Evolutionary conservation across 2,113 vertebrate genomes (phyloP), one percentile per base, ranked within the genome.

Genomic region (Aldabrachelys gigantea): DNA sequence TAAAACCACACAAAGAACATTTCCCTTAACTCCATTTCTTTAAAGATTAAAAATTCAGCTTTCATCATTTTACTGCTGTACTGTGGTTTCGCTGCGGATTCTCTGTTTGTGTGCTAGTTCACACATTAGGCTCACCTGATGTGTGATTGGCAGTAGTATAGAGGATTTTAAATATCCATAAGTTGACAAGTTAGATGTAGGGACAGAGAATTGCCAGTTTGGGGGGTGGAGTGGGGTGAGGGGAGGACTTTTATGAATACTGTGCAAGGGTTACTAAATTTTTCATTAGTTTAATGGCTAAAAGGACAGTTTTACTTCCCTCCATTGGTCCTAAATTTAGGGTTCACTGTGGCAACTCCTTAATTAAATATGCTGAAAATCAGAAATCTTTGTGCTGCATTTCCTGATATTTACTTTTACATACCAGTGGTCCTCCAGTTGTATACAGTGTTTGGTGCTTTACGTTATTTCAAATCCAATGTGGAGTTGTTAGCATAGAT

Each of bases 131-230:
- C 88, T 21, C 22, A 89, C 93, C 82, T 87, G 41, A 41, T 41
- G 53, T 93, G 75, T 91, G 41, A 95, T 93, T 78, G n/a, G n/a
- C 22, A 87, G 87, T 81, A 75, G 79, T 69, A 27, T 5, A 85
- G 89, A 91, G 92, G 56, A 25, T 44, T 78, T 93, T 47, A 89
- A 44, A 82, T 92, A 89, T 90, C 69, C 44, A 90, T 94, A 16
- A 85, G 52, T 91, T 90, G 11, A 80, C 82, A 96, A 97, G 93
- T 96, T 84, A 88, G 94, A 91, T 91, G 92, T 89, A 93, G 82
- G 35, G 35, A 8, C 3, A 9, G n/a, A 21, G 35, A 69, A n/a
- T 89, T 95, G 90, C 81, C 25, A 6, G 82, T 79, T 90, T 92
- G 50, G 75, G 35, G 57, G 49, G 57, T 85, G 79, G 93, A 84